These are phyloP conservation scores for Poicephalus meyeri DNA, from an alignment of 2,113 vertebrate species.

Conservation along the genomic window DNA sequence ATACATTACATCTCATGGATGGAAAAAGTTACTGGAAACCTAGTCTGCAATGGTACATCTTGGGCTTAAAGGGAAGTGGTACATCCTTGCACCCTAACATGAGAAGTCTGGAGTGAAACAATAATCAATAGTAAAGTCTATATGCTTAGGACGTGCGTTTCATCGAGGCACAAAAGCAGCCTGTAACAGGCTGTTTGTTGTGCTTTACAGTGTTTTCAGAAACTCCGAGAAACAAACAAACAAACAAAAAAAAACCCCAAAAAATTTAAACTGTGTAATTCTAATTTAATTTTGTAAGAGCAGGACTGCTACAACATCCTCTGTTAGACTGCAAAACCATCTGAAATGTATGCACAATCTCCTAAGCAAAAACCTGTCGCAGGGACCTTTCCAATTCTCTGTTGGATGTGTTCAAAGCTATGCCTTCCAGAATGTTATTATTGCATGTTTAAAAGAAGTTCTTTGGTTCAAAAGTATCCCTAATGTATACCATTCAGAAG, in stretches of 20 bases:
- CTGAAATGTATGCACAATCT: background rate
- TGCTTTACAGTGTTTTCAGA: background rate
- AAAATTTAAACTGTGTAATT: background rate
- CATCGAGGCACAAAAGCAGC: background rate
- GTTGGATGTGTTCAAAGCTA: background rate
- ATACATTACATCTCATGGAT: background rate
- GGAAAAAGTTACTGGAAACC: background rate
- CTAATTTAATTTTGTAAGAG: background rate
- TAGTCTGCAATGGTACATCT: background rate
- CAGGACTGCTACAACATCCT: background rate
- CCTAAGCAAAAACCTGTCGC: background rate
- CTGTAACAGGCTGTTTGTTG: background rate
- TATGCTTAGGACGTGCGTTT: fast-evolving
- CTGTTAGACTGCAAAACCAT: background rate
- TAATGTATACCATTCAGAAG: background rate
- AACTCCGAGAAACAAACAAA: background rate
- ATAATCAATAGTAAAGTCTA: background rate
- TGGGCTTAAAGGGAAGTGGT: background rate
- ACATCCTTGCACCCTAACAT: background rate
- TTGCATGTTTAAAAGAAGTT: background rate
- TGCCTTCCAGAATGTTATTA: background rate
- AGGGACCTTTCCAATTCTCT: background rate
- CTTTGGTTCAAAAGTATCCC: background rate
- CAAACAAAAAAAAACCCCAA: background rate
- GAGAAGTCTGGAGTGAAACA: background rate